Conservation (phyloP, 2,113 vertebrate genomes). For the Nesogale talazaci region DNA sequence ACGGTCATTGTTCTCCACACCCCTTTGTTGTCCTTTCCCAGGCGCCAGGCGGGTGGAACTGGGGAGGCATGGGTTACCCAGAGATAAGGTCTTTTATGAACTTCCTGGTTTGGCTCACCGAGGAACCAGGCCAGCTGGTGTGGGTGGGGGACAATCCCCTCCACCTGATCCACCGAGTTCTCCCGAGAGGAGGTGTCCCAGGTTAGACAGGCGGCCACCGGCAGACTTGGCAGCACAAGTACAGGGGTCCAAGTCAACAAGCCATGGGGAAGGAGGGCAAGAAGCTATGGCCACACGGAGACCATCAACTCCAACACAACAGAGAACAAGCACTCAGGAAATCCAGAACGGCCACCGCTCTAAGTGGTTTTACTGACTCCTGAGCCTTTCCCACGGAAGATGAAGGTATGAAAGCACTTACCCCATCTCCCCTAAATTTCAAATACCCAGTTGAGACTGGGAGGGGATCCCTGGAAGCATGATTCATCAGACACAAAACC, state of each 20-base stretch:
- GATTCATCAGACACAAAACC: no score
- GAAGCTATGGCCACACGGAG: slow-evolving; percentile 59
- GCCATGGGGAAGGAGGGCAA: slow-evolving; percentile 66
- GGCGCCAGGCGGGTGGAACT: slow-evolving; percentile 72
- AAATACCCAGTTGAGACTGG: not conserved
- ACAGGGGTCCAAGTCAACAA: not conserved
- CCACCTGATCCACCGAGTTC: slow-evolving; percentile 18
- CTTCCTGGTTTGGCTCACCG: slow-evolving; percentile 62
- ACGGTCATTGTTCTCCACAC: slow-evolving; percentile 53
- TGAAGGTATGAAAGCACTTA: not conserved
- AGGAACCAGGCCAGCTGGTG: slow-evolving; percentile 58
- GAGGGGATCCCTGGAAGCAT: not conserved
- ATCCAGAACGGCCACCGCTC: slow-evolving; percentile 54
- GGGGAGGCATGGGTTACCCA: slow-evolving; percentile 52
- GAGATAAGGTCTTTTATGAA: slow-evolving; percentile 81
- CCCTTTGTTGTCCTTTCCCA: slow-evolving; percentile 76
- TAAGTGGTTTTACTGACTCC: slow-evolving; percentile 47
- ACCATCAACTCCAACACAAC: slow-evolving; percentile 42
- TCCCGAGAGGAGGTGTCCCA: not conserved
- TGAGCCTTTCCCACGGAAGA: not conserved
- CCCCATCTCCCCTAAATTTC: not conserved
- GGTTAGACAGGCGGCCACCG: rapidly evolving
- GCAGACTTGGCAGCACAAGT: no score
- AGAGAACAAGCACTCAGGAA: slow-evolving; percentile 45
- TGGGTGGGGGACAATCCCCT: not conserved